Conservation (phyloP, 2,888 invertebrate genomes). For the Cinara cedri region DNA sequence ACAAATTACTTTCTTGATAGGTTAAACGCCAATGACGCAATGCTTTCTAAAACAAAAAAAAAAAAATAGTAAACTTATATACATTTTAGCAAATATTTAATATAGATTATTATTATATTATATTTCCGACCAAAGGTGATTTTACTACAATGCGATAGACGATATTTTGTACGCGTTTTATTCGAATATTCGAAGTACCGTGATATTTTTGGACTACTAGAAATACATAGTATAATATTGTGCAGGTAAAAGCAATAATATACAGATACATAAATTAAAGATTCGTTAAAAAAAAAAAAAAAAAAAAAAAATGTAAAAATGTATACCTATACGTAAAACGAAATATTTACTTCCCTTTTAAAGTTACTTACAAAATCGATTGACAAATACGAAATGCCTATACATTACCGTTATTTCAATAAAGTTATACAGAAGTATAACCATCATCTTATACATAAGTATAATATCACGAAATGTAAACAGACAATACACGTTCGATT, state of each 20-base stretch:
- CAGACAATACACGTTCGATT: not conserved
- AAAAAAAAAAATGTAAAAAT: too few relatives aligned
- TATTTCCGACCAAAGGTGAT: not conserved
- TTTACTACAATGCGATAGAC: not conserved
- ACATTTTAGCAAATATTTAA: not conserved
- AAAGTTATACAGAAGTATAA: not conserved
- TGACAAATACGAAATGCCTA: not conserved
- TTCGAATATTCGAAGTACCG: too few relatives aligned
- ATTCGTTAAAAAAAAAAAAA: too few relatives aligned
- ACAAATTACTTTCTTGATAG: conserved; percentile 23
- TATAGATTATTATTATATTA: not conserved
- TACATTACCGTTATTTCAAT: not conserved
- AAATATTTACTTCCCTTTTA: too few relatives aligned
- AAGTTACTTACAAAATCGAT: not conserved
- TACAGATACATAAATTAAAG: too few relatives aligned
- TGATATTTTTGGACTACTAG: too few relatives aligned
- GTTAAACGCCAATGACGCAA: conserved; percentile 8
- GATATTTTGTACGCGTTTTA: too few relatives aligned
- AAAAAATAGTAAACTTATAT: not conserved
- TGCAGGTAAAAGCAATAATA: too few relatives aligned
- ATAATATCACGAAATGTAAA: not conserved
- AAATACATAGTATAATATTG: too few relatives aligned
- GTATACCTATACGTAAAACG: too few relatives aligned
- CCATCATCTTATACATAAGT: not conserved
- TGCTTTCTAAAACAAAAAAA: not conserved